Percentiles rank a stretch among this genome's conserved stretches.
Evolutionary conservation across 2,113 vertebrate genomes (phyloP).

Genomic region (Gallinago media): DNA sequence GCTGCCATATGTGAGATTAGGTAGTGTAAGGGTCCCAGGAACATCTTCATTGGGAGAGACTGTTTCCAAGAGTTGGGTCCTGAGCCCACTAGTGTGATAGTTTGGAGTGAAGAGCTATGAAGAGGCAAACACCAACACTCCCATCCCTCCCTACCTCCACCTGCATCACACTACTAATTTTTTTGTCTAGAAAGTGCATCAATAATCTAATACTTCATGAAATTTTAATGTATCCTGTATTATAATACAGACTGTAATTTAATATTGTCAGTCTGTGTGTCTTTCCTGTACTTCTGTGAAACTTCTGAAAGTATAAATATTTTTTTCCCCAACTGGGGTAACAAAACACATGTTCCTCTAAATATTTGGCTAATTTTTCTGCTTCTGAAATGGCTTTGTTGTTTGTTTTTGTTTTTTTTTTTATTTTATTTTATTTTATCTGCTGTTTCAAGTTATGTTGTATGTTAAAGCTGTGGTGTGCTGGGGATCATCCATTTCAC

Average conservation of each 20-base stretch:
- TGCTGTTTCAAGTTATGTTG: not conserved
- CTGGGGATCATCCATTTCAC: not conserved
- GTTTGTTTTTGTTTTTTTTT: not conserved
- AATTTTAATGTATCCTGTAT: not conserved
- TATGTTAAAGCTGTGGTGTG: not conserved
- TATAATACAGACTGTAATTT: not conserved
- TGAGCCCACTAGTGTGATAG: not conserved
- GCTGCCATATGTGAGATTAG: not conserved
- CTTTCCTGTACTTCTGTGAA: not conserved
- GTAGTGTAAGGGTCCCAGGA: not conserved
- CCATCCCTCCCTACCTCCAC: not conserved
- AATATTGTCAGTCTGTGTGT: not conserved
- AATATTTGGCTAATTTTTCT: not conserved
- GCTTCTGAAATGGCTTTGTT: not conserved
- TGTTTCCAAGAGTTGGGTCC: not conserved
- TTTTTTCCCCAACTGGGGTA: not conserved
- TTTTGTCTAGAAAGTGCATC: not conserved
- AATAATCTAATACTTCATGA: not conserved
- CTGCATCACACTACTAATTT: not conserved
- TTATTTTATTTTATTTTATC: not conserved
- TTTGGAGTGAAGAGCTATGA: not conserved
- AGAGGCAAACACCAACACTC: not conserved
- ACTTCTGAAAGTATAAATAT: not conserved
- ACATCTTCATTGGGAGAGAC: not conserved
- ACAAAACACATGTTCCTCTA: not conserved